A percentile compares a stretch with the other conserved stretches of the same genome.
Evolutionary conservation across 2,797 vertebrate genomes (phyloP).

Genomic region (Propithecus deckenii): DNA sequence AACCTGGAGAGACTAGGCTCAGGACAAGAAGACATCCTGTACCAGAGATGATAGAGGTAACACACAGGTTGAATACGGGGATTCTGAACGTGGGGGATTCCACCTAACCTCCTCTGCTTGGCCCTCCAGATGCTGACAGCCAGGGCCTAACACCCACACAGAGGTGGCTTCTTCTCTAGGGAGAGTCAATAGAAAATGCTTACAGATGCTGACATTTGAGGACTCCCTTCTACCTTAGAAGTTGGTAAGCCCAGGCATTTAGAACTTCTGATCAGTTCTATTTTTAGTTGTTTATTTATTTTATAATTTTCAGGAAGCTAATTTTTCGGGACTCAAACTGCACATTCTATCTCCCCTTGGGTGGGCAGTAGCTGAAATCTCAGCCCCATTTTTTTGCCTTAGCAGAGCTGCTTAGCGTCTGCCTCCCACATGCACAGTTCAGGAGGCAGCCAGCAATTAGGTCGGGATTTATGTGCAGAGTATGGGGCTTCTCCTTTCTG

Average conservation of each 20-base stretch:
- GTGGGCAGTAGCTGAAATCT: neutral
- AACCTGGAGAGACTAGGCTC: neutral
- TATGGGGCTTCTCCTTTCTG: neutral
- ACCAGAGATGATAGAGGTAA: rapidly evolving
- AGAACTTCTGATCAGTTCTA: neutral
- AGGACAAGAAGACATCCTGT: rapidly evolving
- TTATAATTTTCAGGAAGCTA: neutral
- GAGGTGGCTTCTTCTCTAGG: neutral
- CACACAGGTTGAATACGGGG: neutral
- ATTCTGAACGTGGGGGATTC: neutral
- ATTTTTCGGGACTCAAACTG: neutral
- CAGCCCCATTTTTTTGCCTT: neutral
- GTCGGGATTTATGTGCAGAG: neutral
- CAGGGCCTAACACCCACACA: neutral
- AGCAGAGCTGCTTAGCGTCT: neutral
- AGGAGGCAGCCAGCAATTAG: neutral
- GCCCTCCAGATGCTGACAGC: neutral
- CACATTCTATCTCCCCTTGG: neutral
- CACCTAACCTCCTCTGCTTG: too few relatives aligned
- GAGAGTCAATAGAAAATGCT: neutral
- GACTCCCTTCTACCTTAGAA: neutral
- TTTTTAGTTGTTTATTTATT: neutral
- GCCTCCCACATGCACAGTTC: too few relatives aligned
- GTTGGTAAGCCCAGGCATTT: neutral
- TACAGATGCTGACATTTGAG: neutral